Conservation (phyloP, 2,113 vertebrate genomes). For the Myiozetetes cayanensis region DNA sequence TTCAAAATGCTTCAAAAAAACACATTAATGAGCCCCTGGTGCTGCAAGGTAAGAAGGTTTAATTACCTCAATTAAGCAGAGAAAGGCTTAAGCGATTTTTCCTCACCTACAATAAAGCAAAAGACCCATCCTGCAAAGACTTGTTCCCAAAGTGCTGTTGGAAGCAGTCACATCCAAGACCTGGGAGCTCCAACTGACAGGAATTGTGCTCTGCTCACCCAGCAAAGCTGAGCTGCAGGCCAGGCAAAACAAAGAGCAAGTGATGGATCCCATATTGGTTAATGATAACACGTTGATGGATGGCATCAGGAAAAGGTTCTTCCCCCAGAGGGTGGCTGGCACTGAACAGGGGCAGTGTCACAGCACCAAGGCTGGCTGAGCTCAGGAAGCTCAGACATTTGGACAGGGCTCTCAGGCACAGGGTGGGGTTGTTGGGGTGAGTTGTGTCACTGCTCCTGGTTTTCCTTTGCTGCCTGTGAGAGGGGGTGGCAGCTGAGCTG, state of each 20-base stretch:
- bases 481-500: not conserved
- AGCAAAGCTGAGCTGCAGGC: not conserved
- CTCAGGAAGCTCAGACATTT: not conserved
- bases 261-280: not conserved
- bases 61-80: conserved; percentile 48
- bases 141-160: not conserved
- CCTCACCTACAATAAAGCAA: not conserved
- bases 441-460: not conserved
- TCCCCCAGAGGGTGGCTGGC: not conserved
- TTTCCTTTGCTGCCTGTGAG: not conserved
- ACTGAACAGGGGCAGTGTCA: not conserved
- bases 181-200: not conserved
- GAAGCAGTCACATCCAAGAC: not conserved
- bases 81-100: conserved; percentile 17
- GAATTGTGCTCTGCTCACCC: not conserved
- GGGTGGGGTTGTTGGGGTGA: not conserved
- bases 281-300: not conserved
- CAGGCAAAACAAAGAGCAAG: not conserved
- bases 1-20: conserved; percentile 46
- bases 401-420: not conserved
- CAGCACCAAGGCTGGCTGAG: not conserved
- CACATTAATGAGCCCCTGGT: conserved; percentile 20
- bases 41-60: conserved; percentile 44
- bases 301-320: not conserved
- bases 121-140: conserved; percentile 31